phyloP scores from a whole-genome alignment of 2,888 invertebrate genomes.

The Microctonus aethiopoides region DNA sequence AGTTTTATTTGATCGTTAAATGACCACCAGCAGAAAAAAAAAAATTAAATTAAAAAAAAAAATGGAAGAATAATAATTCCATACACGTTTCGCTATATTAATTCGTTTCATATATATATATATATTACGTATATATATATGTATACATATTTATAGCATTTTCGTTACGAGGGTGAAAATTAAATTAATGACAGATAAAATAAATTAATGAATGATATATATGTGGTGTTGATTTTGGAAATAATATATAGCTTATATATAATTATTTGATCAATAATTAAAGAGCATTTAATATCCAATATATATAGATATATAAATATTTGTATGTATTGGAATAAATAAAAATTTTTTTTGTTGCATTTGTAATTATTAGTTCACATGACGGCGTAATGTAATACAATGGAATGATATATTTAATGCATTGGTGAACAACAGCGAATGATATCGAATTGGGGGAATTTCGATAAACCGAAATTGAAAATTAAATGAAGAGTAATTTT shows the following conservation, averaged over 20 bases:
- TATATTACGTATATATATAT: no score
- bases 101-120: neutral
- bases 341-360: neutral
- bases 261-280: neutral
- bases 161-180: neutral
- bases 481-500: neutral
- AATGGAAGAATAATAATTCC: neutral
- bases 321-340: no score
- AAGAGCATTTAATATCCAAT: neutral
- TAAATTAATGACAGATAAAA: neutral
- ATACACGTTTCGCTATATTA: neutral
- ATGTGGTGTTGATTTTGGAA: neutral
- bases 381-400: neutral
- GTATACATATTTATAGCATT: neutral
- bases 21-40: neutral
- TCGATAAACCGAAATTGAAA: neutral
- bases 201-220: neutral
- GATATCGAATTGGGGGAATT: neutral
- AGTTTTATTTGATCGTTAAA: neutral
- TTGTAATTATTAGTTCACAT: neutral
- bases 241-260: no score
- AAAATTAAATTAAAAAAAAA: no score
- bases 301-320: no score
- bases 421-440: neutral
- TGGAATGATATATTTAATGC: neutral